These are phyloP conservation scores for Koerneria pararmatus DNA, from an alignment of 2,888 invertebrate genomes.

Conservation along the genomic window DNA sequence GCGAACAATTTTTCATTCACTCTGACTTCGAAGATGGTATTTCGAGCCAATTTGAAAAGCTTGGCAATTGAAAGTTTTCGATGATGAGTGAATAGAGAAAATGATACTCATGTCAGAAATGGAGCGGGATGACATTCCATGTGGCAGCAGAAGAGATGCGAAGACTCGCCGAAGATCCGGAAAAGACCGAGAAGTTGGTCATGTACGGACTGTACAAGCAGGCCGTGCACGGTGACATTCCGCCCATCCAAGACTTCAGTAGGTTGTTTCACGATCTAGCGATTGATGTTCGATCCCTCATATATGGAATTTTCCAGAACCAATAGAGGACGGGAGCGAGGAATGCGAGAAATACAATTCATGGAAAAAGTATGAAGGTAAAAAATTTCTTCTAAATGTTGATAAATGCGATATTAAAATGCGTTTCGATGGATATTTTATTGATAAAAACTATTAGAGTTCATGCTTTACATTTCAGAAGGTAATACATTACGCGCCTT, in stretches of 20 bases:
- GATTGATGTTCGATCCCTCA: background rate
- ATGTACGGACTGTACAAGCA: constrained; percentile 47
- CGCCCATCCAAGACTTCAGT: constrained; percentile 38
- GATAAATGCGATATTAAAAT: no score
- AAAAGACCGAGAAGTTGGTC: constrained; percentile 33
- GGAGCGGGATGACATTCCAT: constrained; percentile 37
- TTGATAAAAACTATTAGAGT: no score
- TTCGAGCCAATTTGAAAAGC: no score
- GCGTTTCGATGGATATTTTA: no score
- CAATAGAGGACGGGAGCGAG: constrained; percentile 21
- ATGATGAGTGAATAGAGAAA: no score
- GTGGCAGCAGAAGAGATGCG: constrained; percentile 49
- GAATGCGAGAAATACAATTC: constrained; percentile 35
- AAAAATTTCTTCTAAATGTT: constrained; percentile 18
- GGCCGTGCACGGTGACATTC: constrained; percentile 44
- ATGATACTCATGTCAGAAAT: constrained; percentile 42
- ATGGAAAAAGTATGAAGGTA: constrained; percentile 32
- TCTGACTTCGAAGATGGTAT: no score
- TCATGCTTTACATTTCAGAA: no score
- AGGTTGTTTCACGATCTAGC: constrained; percentile 15
- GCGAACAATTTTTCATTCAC: no score
- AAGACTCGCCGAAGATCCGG: constrained; percentile 28
- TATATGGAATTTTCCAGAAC: constrained; percentile 26
- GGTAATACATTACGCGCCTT: no score
- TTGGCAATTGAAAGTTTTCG: no score